phyloP scores from a whole-genome alignment of 2,888 invertebrate species.

The Branchipolynoe longqiensis region DNA sequence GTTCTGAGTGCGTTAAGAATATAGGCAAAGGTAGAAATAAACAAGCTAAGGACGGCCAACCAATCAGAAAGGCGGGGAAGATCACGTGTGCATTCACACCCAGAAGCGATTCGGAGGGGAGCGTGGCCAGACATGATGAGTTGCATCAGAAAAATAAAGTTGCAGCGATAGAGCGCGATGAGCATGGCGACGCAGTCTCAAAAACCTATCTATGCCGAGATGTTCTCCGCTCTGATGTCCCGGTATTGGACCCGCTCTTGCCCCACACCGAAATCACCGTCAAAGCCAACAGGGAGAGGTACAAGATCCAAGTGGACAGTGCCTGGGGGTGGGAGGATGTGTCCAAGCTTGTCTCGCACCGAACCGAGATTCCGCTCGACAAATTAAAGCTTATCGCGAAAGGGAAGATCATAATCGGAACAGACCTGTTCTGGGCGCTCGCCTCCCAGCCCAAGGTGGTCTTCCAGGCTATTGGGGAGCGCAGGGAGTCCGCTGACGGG shows the following conservation, averaged over 20 bases:
- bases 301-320: slow-evolving; percentile 69
- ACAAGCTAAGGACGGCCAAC: not conserved
- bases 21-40: not conserved
- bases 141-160: not conserved
- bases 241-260: slow-evolving; percentile 65
- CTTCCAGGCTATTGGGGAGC: slow-evolving; percentile 75
- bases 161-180: not conserved
- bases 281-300: slow-evolving; percentile 72
- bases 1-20: not conserved
- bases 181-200: not conserved
- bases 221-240: slow-evolving; percentile 69
- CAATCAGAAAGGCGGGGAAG: not conserved
- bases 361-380: slow-evolving; percentile 72
- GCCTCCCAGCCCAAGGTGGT: slow-evolving; percentile 68
- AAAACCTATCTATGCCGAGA: slow-evolving; percentile 42
- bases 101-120: not conserved
- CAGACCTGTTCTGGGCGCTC: not conserved
- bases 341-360: slow-evolving; percentile 69
- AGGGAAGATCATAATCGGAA: slow-evolving; percentile 68
- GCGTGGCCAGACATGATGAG: not conserved
- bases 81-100: not conserved
- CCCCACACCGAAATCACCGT: slow-evolving; percentile 68
- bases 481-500: slow-evolving; percentile 70
- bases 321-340: slow-evolving; percentile 71
- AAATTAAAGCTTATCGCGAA: slow-evolving; percentile 75